Conservation (phyloP, 2,113 vertebrate genomes). For the Paramormyrops kingsleyae region DNA sequence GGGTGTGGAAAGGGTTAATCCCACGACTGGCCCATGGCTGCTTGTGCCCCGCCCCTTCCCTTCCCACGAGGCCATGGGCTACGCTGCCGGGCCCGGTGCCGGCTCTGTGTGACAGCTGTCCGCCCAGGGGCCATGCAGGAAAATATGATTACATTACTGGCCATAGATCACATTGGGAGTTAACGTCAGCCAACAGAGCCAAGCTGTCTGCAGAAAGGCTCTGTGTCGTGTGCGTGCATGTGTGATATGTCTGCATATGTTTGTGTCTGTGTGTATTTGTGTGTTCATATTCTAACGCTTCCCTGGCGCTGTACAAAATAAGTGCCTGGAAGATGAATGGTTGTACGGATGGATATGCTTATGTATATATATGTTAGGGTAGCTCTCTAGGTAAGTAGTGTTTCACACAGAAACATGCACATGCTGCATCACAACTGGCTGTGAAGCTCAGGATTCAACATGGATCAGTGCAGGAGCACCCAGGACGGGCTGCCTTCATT, state of each 20-base stretch:
- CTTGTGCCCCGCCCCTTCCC: background rate
- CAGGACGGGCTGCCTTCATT: background rate
- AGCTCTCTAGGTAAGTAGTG: background rate
- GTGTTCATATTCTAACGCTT: background rate
- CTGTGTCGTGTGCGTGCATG: background rate
- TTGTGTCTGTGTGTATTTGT: background rate
- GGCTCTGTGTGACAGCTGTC: conserved; percentile 30
- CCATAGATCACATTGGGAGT: conserved; percentile 27
- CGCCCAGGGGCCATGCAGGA: conserved; percentile 22
- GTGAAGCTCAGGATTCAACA: background rate
- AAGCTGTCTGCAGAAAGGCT: background rate
- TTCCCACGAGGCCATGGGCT: background rate
- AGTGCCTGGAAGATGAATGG: background rate
- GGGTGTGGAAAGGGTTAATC: background rate
- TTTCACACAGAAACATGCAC: background rate
- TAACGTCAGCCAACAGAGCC: conserved; percentile 14
- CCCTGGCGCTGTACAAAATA: background rate
- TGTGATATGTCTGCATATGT: background rate
- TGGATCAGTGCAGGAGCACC: background rate
- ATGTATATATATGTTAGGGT: background rate
- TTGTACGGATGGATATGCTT: background rate
- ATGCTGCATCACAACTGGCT: background rate
- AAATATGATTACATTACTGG: conserved; percentile 31
- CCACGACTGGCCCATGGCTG: background rate
- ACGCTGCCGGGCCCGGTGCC: background rate